Evolutionary conservation across 2,888 invertebrate species (phyloP), one percentile per base, ranked within the genome.

Genomic region (Amitus sp.): DNA sequence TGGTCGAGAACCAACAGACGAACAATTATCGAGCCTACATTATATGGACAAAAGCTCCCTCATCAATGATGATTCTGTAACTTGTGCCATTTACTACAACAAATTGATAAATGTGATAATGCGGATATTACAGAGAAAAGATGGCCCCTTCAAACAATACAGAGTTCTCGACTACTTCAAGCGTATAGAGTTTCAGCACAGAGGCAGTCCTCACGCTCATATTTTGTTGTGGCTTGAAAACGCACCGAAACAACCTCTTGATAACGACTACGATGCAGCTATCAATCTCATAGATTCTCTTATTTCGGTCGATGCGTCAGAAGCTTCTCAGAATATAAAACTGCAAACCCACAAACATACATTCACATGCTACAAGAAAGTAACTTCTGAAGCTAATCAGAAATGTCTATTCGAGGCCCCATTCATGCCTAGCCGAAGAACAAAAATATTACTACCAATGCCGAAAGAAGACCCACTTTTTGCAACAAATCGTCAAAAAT

Each of bases 151-250:
- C 23, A 7, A 7, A 7, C 3, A 23, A 23, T 37, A 37, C 9
- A 2, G 13, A 2, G 33, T 33, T 3, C 2, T 12, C 4, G 9
- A 33, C n/a, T 68, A 66, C 37, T 82, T 81, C 66, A 39, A 74
- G 68, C 65, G 77, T 1, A 77, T 80, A 61, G 79, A 82, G 64
- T 82, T 82, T 47, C 79, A 80, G 54, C 75, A 80, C 68, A 62
- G 72, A 52, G 82, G 79, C 62, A 80, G 80, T 58, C 79, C 82
- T 0, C 78, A 76, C 56, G 80, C 79, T 7, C 82, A 82, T 33
- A 77, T 80, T 69, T 68, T 82, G 28, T 3, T 82, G 60, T 83
- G 82, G 82, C 70, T 82, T 10, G 65, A 78, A 34, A 45, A 79
- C 45, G 81, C 73, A 43, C 80, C 80, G 1, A 3, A 40, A 6